These are phyloP conservation scores for Dicranocentrus wangi DNA, from an alignment of 2,888 invertebrate genomes.

Conservation along the genomic window DNA sequence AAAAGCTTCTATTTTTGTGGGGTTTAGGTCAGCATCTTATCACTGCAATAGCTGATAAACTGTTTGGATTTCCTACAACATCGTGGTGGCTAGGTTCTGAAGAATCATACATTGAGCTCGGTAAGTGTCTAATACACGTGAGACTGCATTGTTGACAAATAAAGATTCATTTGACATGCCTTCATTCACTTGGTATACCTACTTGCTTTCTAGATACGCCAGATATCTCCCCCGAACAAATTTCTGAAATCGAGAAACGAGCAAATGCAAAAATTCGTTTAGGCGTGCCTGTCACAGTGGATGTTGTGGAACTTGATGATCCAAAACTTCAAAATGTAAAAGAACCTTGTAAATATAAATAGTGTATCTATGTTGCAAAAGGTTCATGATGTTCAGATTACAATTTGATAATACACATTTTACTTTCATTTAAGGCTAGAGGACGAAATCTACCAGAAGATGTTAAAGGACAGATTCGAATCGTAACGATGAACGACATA, in stretches of 20 bases:
- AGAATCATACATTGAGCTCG: conserved; percentile 83
- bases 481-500: conserved; percentile 84
- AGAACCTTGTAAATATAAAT: no score
- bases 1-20: background rate
- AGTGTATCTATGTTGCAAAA: no score
- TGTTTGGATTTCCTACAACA: conserved; percentile 82
- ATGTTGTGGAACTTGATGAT: conserved; percentile 80
- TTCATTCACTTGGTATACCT: background rate
- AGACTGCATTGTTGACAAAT: conserved; percentile 2
- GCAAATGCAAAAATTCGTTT: conserved; percentile 83
- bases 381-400: no score
- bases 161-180: conserved; percentile 2
- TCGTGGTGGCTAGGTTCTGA: conserved; percentile 90
- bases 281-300: conserved; percentile 80
- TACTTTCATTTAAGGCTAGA: conserved; percentile 77
- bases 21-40: conserved; percentile 85
- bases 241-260: conserved; percentile 77
- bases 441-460: conserved; percentile 84
- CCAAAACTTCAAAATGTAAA: conserved; percentile 77
- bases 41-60: conserved; percentile 84
- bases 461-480: conserved; percentile 84
- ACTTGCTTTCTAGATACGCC: conserved; percentile 76
- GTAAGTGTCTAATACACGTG: conserved; percentile 73
- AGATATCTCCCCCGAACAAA: conserved; percentile 77
- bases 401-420: no score